Evolutionary conservation across 2,113 vertebrate genomes (phyloP), one percentile per base, ranked within the genome.

Genomic region (Lathamus discolor): DNA sequence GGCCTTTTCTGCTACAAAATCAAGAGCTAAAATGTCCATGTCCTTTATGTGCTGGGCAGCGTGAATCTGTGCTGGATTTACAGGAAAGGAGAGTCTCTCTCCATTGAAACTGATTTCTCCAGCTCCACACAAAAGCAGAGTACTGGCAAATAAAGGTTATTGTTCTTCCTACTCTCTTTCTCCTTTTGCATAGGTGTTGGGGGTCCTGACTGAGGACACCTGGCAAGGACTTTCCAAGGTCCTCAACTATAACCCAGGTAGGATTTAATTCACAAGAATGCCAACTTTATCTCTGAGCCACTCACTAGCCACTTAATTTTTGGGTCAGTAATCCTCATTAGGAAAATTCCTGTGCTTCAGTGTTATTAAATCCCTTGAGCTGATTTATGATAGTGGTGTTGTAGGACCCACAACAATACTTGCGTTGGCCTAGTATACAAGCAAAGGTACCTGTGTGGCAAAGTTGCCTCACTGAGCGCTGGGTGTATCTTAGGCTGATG

Each of bases 161-260:
- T 83, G 67, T 57, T 86, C 29, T 75, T 93, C 25, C 94, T 91
- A 87, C 27, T 86, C 78, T 97, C 72, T 55, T 80, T 94, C 48
- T 95, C 92, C 15, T 89, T 97, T 93, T 93, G 25, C 90, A 11
- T 93, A 99, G 99, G 98, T 99, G 9, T 72, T 99, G 83, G 98
- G 98, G 6, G 90, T 98, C 28, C 98, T 99, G 72, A 98, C 97
- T 23, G 99, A 99, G 85, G 98, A 98, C 43, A 98, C 73, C 28
- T 99, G 99, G 99, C 98, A 98, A 79, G 99, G 98, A 95, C 96
- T 99, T 96, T 98, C 98, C 74, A 98, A 97, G 70, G 97, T 99
- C 61, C 98, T 98, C 29, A 98, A 95, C 86, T 99, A 98, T 93
- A 98, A 98, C 43, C 97, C 98, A 98, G 98, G 99, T 99, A 96